Evolutionary conservation across 2,113 vertebrate species (phyloP).

Genomic region (Beaufortia kweichowensis): DNA sequence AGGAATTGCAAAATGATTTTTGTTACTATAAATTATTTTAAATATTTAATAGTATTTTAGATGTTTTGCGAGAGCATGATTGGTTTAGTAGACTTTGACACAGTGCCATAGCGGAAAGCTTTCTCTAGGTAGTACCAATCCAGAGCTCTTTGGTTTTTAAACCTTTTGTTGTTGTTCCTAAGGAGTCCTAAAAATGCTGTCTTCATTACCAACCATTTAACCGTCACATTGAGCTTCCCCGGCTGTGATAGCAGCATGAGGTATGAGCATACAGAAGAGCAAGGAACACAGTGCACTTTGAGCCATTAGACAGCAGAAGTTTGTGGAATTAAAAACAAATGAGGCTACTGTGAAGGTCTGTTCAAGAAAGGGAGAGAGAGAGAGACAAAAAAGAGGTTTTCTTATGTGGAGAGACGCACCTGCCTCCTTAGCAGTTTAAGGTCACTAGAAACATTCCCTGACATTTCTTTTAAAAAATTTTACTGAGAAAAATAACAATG

Average conservation of each 20-base stretch:
- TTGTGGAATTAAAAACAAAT: slow-evolving; percentile 51
- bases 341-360: slow-evolving; percentile 21
- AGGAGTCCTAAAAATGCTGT: background rate
- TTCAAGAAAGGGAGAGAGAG: slow-evolving; percentile 43
- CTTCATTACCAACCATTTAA: slow-evolving; percentile 12
- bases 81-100: too few species aligned
- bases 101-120: too few species aligned
- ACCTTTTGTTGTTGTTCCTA: slow-evolving; percentile 12
- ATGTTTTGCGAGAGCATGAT: too few species aligned
- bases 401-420: slow-evolving; percentile 8
- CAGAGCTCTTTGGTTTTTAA: background rate
- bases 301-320: slow-evolving; percentile 26
- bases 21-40: too few species aligned
- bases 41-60: too few species aligned
- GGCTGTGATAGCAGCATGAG: slow-evolving; percentile 19
- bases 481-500: slow-evolving; percentile 32
- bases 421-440: slow-evolving; percentile 34
- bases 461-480: slow-evolving; percentile 30
- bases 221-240: slow-evolving; percentile 3
- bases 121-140: background rate
- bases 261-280: background rate
- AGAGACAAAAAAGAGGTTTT: slow-evolving; percentile 8
- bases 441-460: slow-evolving; percentile 39
- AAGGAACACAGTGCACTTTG: slow-evolving; percentile 10
- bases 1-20: too few species aligned